A percentile compares a stretch with the other conserved stretches of the same genome.
phyloP scores from a whole-genome alignment of 2,113 vertebrate species.

The Entelurus aequoreus region DNA sequence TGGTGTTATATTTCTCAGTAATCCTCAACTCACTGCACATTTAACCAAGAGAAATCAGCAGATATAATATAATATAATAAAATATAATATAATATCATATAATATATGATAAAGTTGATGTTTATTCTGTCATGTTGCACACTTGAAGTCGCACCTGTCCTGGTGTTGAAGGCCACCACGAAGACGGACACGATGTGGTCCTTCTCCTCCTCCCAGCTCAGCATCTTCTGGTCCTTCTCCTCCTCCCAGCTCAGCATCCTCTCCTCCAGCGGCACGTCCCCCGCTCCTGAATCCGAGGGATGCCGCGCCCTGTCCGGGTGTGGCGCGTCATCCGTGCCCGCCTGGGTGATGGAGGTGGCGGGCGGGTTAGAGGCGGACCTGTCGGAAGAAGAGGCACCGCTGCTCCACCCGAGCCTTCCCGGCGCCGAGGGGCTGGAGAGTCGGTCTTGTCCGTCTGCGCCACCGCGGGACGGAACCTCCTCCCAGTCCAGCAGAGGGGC shows the following conservation, averaged over 20 bases:
- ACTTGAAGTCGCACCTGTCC: constrained; percentile 77
- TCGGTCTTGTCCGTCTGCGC: constrained; percentile 37
- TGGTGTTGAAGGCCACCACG: constrained; percentile 88
- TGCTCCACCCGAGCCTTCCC: constrained; percentile 16
- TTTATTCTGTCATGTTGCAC: neutral
- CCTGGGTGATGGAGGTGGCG: constrained; percentile 7
- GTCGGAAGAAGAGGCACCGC: constrained; percentile 51
- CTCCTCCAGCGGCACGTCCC: constrained; percentile 45
- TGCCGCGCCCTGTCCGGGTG: constrained; percentile 39
- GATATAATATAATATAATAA: too few relatives aligned
- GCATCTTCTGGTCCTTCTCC: constrained; percentile 78
- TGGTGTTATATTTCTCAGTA: neutral
- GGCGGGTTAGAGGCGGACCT: constrained; percentile 18
- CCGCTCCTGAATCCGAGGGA: constrained; percentile 37
- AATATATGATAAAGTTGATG: too few relatives aligned
- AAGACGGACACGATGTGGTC: constrained; percentile 91
- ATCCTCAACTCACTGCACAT: neutral
- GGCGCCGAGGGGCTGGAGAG: constrained; percentile 50
- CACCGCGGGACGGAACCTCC: constrained; percentile 72
- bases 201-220: constrained; percentile 82
- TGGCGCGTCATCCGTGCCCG: constrained; percentile 42
- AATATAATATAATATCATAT: too few relatives aligned
- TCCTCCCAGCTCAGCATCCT: constrained; percentile 75
- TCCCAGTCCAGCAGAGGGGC: constrained; percentile 85
- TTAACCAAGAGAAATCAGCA: too few relatives aligned